phyloP scores from a whole-genome alignment of 1,140 invertebrate genomes.

The Achroia grisella region DNA sequence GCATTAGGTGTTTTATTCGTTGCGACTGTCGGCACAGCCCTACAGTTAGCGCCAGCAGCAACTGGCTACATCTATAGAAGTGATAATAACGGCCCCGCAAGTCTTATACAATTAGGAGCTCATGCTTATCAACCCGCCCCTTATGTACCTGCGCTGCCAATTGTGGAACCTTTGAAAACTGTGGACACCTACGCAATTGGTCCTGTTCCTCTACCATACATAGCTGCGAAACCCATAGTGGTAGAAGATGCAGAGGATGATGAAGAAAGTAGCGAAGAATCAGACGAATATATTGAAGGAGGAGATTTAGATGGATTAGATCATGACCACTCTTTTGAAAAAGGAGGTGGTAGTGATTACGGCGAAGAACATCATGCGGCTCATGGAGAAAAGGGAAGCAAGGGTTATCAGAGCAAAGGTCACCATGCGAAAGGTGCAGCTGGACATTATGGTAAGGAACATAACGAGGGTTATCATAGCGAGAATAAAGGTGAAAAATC shows the following conservation, averaged over 20 bases:
- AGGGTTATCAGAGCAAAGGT: slow-evolving; percentile 52
- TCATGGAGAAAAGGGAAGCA: slow-evolving; percentile 67
- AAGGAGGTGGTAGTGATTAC: slow-evolving; percentile 52
- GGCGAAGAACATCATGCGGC: slow-evolving; percentile 52
- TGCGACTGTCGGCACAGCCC: slow-evolving; percentile 26
- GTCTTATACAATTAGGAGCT: slow-evolving; percentile 60
- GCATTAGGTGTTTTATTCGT: slow-evolving; percentile 31
- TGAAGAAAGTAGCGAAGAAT: slow-evolving; percentile 32
- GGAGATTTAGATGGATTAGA: slow-evolving; percentile 18
- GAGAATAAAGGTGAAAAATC: slow-evolving; percentile 53
- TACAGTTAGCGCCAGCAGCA: slow-evolving; percentile 49
- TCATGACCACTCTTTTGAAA: slow-evolving; percentile 33
- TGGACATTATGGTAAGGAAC: slow-evolving; percentile 44
- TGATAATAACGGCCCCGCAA: slow-evolving; percentile 66
- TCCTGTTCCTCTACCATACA: slow-evolving; percentile 48
- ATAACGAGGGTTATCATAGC: slow-evolving; percentile 47
- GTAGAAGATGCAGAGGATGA: slow-evolving; percentile 46
- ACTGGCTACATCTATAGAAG: slow-evolving; percentile 72
- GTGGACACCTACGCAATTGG: slow-evolving; percentile 41
- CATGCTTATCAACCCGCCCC: slow-evolving; percentile 45
- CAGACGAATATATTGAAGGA: slow-evolving; percentile 31
- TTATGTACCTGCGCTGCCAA: slow-evolving; percentile 34
- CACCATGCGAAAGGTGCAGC: slow-evolving; percentile 50
- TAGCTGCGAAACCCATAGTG: slow-evolving; percentile 50
- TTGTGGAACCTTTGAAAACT: slow-evolving; percentile 35